Evolutionary conservation across 2,113 vertebrate species (phyloP).

Genomic region (Carettochelys insculpta): DNA sequence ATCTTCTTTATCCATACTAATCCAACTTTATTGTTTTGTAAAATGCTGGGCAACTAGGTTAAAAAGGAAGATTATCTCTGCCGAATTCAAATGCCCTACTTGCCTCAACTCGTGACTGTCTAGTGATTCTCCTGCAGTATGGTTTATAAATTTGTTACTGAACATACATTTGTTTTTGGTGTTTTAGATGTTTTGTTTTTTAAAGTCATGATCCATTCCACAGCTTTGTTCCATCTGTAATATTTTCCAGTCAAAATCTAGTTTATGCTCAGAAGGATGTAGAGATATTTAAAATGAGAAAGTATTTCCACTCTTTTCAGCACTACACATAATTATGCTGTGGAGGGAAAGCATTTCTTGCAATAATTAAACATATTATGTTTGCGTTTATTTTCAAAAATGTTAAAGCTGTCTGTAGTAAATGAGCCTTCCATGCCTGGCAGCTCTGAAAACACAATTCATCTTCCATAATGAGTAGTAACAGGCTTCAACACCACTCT

Average conservation of each 20-base stretch:
- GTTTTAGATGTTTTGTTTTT: not conserved
- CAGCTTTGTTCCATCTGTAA: conserved; percentile 17
- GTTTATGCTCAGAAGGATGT: not conserved
- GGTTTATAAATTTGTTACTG: not conserved
- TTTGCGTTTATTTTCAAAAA: conserved; percentile 3
- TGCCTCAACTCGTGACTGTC: not conserved
- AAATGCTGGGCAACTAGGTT: not conserved
- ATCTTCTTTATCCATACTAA: not conserved
- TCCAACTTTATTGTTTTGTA: not conserved
- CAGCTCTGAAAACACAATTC: conserved; percentile 4
- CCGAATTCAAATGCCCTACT: not conserved
- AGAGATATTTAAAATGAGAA: conserved; percentile 39
- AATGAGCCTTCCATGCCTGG: conserved; percentile 11
- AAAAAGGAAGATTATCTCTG: not conserved
- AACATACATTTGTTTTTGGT: not conserved
- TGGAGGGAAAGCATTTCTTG: not conserved
- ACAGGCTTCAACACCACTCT: conserved; percentile 9
- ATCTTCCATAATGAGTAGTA: not conserved
- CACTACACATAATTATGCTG: conserved; percentile 27
- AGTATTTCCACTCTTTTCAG: not conserved
- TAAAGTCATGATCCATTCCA: conserved; percentile 11
- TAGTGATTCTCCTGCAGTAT: not conserved
- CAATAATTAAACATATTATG: not conserved
- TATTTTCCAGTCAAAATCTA: not conserved
- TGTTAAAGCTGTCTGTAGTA: not conserved